Base-by-base conservation (phyloP, 2,797 vertebrate species). In the Catostomus latipinnis region DNA sequence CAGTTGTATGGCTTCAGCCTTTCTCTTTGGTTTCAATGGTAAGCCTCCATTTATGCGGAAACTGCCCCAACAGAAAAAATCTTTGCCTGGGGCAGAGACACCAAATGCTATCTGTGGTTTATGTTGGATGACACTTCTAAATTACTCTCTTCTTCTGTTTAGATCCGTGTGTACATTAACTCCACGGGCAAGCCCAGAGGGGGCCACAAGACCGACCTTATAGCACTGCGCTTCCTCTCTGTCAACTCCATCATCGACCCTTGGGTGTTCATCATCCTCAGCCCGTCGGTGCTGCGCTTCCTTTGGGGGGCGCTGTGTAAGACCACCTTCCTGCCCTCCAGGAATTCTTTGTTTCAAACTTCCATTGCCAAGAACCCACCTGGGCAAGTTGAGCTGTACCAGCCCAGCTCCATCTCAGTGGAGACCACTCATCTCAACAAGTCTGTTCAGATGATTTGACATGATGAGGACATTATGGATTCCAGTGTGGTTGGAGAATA, bases 241-340 rank as follows among this genome's bases (percentile, higher is more conserved):
- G 2, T 96, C 9, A 98, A 97, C 81, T 90, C 96, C 85, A 99
- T 99, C 87, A 85, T 97, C 1, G 95, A 98, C 72, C 97, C 98
- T 0, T 98, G 95, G 96, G 94, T 97, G 13, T 98, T 98, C 7
- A 95, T 93, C 91, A 92, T 99, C 81, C 92, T 98, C 67, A 92
- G 96, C 48, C 97, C 97, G 0, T 91, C 95, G 0, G 92, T 97
- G 78, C 91, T 96, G 84, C 93, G 94, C 86, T 89, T 97, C 1
- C 83, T 94, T 72, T 94, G 94, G 86, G 93, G 91, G 0, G 86
- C 89, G 0, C 76, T 95, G 1, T 95, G 94, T 87, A 76, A 46
- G 45, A 52, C 12, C 4, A 68, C 77, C 16, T 56, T 82, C 8
- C 74, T 57, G 4, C 8, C 12, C 50, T 75, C 84, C 7, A 84